These are phyloP conservation scores for Drosophila nigrodunni DNA, from an alignment of 1,140 invertebrate genomes.

Conservation along the genomic window DNA sequence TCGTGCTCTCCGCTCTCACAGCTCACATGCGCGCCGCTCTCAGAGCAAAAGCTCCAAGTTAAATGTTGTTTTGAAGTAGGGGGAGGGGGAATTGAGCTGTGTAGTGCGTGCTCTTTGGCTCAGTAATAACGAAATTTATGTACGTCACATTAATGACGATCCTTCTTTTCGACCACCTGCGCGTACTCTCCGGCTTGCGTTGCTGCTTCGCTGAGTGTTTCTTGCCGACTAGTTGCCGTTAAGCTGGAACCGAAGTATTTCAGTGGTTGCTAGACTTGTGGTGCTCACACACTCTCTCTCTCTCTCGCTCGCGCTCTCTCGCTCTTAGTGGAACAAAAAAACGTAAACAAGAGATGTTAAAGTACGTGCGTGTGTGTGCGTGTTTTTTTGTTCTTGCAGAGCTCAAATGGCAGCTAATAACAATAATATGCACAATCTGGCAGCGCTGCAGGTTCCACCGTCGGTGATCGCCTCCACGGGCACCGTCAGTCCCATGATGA, in stretches of 20 bases:
- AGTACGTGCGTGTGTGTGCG: conserved; percentile 44
- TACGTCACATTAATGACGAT: conserved; percentile 39
- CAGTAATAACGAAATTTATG: conserved; percentile 34
- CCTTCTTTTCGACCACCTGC: conserved; percentile 36
- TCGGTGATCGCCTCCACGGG: conserved; percentile 81
- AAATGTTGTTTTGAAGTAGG: background rate
- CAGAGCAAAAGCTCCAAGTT: conserved; percentile 25
- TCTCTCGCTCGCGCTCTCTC: conserved; percentile 17
- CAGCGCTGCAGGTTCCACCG: conserved; percentile 45
- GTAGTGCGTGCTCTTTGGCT: conserved; percentile 21
- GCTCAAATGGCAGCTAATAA: conserved; percentile 76
- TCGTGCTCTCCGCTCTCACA: conserved; percentile 37
- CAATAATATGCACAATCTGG: conserved; percentile 71
- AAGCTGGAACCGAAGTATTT: conserved; percentile 54
- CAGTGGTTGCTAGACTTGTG: conserved; percentile 43
- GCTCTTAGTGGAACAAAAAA: conserved; percentile 19
- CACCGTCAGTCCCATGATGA: conserved; percentile 48
- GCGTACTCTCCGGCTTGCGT: conserved; percentile 53
- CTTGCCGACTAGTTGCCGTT: conserved; percentile 62
- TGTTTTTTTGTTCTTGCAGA: conserved; percentile 50
- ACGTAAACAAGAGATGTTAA: conserved; percentile 47
- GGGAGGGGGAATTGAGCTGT: background rate
- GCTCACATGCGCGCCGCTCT: conserved; percentile 44
- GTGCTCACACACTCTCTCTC: conserved; percentile 6
- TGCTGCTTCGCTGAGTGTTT: conserved; percentile 75